These are phyloP conservation scores for Gorsachius goisagi DNA, from an alignment of 2,113 vertebrate genomes.

Conservation along the genomic window DNA sequence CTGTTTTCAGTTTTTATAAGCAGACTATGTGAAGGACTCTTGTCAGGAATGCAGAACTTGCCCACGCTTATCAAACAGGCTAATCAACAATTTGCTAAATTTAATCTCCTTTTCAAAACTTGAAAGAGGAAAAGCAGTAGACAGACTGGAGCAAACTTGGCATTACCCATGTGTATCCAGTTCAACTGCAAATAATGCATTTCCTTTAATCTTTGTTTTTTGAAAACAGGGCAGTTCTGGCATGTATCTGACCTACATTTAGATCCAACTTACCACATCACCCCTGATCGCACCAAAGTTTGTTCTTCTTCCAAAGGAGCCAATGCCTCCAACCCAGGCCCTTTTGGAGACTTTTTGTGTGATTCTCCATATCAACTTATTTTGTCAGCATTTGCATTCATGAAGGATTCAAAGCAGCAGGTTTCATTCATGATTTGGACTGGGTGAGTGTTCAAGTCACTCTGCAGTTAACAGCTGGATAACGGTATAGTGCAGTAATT, in stretches of 20 bases:
- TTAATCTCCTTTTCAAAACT: neutral
- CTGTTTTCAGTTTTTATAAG: neutral
- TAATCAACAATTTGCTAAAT: neutral
- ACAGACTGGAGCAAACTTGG: neutral
- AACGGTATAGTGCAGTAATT: neutral
- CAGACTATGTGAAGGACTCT: neutral
- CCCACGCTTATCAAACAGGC: neutral
- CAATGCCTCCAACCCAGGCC: constrained; percentile 83
- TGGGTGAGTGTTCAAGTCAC: constrained; percentile 79
- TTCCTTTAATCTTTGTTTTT: constrained; percentile 47
- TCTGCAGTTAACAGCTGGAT: neutral
- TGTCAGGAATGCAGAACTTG: neutral
- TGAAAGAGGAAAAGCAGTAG: neutral
- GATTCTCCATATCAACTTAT: constrained; percentile 94
- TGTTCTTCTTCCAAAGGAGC: constrained; percentile 91
- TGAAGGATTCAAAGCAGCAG: constrained; percentile 77
- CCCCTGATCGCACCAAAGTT: constrained; percentile 85
- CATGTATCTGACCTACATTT: constrained; percentile 95
- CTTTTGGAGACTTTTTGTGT: constrained; percentile 90
- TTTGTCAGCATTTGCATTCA: constrained; percentile 87
- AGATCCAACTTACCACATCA: constrained; percentile 90
- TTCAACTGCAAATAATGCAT: neutral
- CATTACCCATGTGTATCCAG: neutral
- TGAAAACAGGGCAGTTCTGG: constrained; percentile 89
- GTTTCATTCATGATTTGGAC: constrained; percentile 96